These are phyloP conservation scores for Chaetops frenatus DNA, from an alignment of 2,113 vertebrate genomes.

Conservation along the genomic window DNA sequence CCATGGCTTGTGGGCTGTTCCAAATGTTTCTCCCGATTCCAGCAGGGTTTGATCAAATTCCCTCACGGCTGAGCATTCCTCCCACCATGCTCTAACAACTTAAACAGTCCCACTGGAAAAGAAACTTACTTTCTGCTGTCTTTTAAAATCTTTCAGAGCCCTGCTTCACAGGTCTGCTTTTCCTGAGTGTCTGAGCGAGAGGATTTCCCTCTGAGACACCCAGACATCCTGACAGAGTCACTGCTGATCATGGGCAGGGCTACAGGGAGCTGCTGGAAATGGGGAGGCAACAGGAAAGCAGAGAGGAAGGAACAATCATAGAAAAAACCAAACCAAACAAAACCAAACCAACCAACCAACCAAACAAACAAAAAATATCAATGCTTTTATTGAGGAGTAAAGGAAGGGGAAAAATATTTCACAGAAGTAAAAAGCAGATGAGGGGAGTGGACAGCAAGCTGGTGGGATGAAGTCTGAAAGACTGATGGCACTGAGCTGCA, in stretches of 20 bases:
- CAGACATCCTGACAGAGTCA: not conserved
- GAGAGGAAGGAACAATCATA: not conserved
- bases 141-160: not conserved
- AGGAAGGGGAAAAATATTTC: not conserved
- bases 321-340: too few species aligned
- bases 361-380: too few species aligned
- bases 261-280: not conserved
- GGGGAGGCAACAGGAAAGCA: not conserved
- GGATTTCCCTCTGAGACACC: not conserved
- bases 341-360: too few species aligned
- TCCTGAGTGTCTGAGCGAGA: not conserved
- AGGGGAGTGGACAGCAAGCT: not conserved
- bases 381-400: not conserved
- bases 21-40: not conserved
- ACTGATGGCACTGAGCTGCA: not conserved
- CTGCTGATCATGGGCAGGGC: not conserved
- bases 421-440: not conserved
- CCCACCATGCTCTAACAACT: not conserved
- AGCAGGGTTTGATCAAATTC: not conserved
- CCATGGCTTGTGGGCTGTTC: not conserved
- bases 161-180: not conserved
- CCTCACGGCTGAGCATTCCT: not conserved
- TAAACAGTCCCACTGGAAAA: not conserved
- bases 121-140: not conserved
- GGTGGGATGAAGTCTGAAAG: not conserved